phyloP scores from a whole-genome alignment of 2,888 invertebrate genomes.

The Melanostoma mellinum region DNA sequence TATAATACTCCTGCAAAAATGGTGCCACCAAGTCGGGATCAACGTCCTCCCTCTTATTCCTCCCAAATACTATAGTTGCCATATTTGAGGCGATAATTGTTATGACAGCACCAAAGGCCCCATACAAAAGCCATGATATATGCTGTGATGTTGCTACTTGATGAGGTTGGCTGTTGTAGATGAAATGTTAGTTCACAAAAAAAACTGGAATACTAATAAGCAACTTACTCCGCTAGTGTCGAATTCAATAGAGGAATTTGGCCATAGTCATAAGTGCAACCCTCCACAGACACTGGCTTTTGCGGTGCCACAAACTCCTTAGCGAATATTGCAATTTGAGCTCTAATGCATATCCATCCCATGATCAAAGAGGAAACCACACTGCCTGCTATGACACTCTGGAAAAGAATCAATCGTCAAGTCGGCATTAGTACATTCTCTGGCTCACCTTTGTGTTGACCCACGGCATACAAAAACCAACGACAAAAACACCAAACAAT shows the following conservation, averaged over 20 bases:
- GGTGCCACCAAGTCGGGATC: slow-evolving; percentile 85
- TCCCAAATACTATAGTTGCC: slow-evolving; percentile 83
- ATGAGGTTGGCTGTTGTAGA: slow-evolving; percentile 10
- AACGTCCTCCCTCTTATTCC: slow-evolving; percentile 82
- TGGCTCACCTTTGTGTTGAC: slow-evolving; percentile 84
- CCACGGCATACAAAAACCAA: slow-evolving; percentile 87
- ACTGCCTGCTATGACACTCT: slow-evolving; percentile 88
- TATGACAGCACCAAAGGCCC: slow-evolving; percentile 84
- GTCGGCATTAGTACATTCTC: not conserved
- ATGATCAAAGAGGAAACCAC: slow-evolving; percentile 85
- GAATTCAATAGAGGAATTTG: slow-evolving; percentile 66
- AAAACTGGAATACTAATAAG: not conserved
- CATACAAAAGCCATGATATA: slow-evolving; percentile 88
- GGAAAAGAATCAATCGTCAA: not conserved
- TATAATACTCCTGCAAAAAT: slow-evolving; percentile 83
- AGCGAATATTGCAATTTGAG: slow-evolving; percentile 86
- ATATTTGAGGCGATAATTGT: slow-evolving; percentile 84
- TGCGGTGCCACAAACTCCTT: slow-evolving; percentile 82
- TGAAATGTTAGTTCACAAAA: not conserved
- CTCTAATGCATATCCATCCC: slow-evolving; percentile 86
- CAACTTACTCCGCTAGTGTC: slow-evolving; percentile 65
- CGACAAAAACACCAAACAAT: slow-evolving; percentile 87
- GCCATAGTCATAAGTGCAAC: slow-evolving; percentile 74
- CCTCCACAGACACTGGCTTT: slow-evolving; percentile 76
- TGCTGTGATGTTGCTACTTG: slow-evolving; percentile 82